A percentile compares a stretch with the other conserved stretches of the same genome.
These are phyloP conservation scores for Heteromormyrus szaboi DNA, from an alignment of 2,797 vertebrate genomes.

Conservation along the genomic window DNA sequence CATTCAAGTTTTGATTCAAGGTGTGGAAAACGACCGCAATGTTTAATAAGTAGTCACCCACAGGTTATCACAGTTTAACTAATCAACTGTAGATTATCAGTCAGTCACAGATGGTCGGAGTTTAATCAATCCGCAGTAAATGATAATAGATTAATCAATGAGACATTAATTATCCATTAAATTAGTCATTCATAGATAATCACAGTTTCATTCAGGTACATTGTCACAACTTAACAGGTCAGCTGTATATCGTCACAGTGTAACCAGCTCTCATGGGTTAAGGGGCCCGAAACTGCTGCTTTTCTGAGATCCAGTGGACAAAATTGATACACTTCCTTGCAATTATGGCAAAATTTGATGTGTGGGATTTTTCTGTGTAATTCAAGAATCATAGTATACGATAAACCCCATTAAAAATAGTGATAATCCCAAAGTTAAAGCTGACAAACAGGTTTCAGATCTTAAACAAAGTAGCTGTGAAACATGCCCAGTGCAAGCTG, in stretches of 20 bases:
- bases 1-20: background rate
- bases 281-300: background rate
- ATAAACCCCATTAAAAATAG: background rate
- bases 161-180: background rate
- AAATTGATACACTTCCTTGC: background rate
- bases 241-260: background rate
- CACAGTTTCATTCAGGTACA: background rate
- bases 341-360: background rate
- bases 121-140: background rate
- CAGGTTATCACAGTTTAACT: background rate
- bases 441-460: background rate
- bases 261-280: background rate
- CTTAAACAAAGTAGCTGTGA: background rate
- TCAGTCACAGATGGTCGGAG: background rate
- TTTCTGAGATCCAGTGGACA: background rate
- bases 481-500: background rate
- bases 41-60: background rate
- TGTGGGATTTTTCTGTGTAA: background rate
- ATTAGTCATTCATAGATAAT: background rate
- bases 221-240: background rate
- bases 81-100: background rate
- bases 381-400: background rate
- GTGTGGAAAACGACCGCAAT: background rate
- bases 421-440: background rate
- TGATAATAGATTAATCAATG: background rate